Percentiles rank a stretch among this genome's conserved stretches.
Conservation (phyloP, 2,888 invertebrate genomes). For the Malacosoma neustria region DNA sequence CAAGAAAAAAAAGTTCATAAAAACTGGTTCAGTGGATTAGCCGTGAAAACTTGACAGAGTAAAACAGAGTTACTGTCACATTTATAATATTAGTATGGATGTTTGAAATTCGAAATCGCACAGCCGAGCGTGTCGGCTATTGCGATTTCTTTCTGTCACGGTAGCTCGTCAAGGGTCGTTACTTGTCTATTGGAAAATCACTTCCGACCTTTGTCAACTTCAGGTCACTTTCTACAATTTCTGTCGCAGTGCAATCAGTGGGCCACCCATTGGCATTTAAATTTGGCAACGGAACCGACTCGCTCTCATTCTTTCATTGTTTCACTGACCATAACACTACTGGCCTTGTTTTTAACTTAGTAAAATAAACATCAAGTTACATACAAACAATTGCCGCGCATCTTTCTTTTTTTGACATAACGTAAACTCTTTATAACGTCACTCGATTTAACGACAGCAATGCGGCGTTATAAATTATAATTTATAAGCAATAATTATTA, state of each 20-base stretch:
- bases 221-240: constrained; percentile 49
- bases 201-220: constrained; percentile 67
- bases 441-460: too few relatives aligned
- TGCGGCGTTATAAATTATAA: too few relatives aligned
- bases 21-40: too few relatives aligned
- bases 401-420: constrained; percentile 4
- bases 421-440: too few relatives aligned
- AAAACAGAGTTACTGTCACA: too few relatives aligned
- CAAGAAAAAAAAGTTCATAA: too few relatives aligned
- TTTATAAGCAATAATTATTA: too few relatives aligned
- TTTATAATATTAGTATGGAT: too few relatives aligned
- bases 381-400: too few relatives aligned
- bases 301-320: constrained; percentile 37
- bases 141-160: too few relatives aligned
- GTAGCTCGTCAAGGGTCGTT: constrained; percentile 54
- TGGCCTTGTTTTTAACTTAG: constrained; percentile 5
- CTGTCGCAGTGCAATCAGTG: background rate
- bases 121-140: constrained; percentile 16
- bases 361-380: background rate
- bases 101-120: background rate
- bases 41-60: too few relatives aligned
- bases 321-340: constrained; percentile 10
- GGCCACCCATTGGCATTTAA: constrained; percentile 12
- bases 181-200: constrained; percentile 45
- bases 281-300: constrained; percentile 31